Base-by-base conservation (phyloP, 2,888 invertebrate species). In the Lithophane socia region DNA sequence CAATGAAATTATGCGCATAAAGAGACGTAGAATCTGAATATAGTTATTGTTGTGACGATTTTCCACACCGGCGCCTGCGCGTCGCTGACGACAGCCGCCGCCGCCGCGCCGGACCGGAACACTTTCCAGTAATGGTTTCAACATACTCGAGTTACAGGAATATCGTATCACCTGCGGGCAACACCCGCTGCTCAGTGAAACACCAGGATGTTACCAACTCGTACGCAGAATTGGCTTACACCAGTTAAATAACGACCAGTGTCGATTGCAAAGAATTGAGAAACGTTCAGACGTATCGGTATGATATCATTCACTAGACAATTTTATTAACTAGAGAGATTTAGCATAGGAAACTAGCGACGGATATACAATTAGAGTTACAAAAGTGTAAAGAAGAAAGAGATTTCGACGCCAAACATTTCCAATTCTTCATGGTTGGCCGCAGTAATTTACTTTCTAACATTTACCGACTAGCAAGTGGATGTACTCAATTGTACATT, bases 41-140 rank as follows among this genome's bases (percentile, higher is more conserved):
- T 73, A 84, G 82, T 74, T 84, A 85, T 89, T 88, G 86, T 87
- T 86, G 85, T 84, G 75, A 86, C 82, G 88, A 82, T 90, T 92
- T 91, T 93, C 89, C 89, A 92, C 92, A 92, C 91, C 89, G 92
- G 91, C 90, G 90, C 88, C 80, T 82, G 86, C 83, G 86, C 86
- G 80, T 80, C 80, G 83, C 70, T 84, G 86, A 82, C 75, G 73
- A 74, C 79, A 75, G 52, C 75, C 91, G 52, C 75, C 91, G 85
- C 66, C 91, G 90, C 91, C 49, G 73, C 91, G 85, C 66, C 91
- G 90, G 93, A 93, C 91, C 94, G 93, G 91, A 94, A 95, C 94
- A 94, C 93, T 95, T 95, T 94, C 94, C 94, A 93, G 93, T 92
- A 93, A 94, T 90, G 92, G 92, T 94, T 93, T 92, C 92, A 93